These are phyloP conservation scores for Drosophila phalerata DNA, from an alignment of 2,888 invertebrate species.

Conservation along the genomic window DNA sequence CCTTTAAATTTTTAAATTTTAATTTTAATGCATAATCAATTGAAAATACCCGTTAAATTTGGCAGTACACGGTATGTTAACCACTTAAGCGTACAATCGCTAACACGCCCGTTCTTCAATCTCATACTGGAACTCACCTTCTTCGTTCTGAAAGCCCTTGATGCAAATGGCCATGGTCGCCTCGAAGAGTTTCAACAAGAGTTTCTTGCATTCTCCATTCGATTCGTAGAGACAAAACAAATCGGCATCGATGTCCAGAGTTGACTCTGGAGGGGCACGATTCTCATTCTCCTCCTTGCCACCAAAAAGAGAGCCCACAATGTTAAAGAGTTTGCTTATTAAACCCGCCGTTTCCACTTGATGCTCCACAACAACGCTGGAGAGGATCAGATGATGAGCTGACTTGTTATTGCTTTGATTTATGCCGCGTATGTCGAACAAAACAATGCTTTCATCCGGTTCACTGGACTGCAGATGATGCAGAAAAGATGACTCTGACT, in stretches of 20 bases:
- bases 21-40: too few species aligned
- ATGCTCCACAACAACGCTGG: conserved; percentile 32
- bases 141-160: conserved; percentile 81
- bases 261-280: conserved; percentile 24
- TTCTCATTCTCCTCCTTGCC: conserved; percentile 24
- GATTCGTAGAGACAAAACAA: conserved; percentile 73
- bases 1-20: too few species aligned
- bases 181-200: conserved; percentile 84
- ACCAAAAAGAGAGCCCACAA: conserved; percentile 81
- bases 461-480: conserved; percentile 61
- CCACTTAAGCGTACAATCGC: conserved; percentile 59
- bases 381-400: conserved; percentile 20
- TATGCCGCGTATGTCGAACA: conserved; percentile 82
- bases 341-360: conserved; percentile 59
- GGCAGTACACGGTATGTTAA: conserved; percentile 17
- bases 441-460: conserved; percentile 75
- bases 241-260: conserved; percentile 62
- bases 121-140: conserved; percentile 75
- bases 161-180: conserved; percentile 84
- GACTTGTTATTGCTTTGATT: conserved; percentile 15
- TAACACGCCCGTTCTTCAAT: conserved; percentile 20
- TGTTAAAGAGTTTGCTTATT: conserved; percentile 75
- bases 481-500: conserved; percentile 67
- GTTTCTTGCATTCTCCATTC: conserved; percentile 82
- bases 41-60: not conserved